Conservation (phyloP, 2,888 invertebrate species). For the Synanthedon formicaeformis region DNA sequence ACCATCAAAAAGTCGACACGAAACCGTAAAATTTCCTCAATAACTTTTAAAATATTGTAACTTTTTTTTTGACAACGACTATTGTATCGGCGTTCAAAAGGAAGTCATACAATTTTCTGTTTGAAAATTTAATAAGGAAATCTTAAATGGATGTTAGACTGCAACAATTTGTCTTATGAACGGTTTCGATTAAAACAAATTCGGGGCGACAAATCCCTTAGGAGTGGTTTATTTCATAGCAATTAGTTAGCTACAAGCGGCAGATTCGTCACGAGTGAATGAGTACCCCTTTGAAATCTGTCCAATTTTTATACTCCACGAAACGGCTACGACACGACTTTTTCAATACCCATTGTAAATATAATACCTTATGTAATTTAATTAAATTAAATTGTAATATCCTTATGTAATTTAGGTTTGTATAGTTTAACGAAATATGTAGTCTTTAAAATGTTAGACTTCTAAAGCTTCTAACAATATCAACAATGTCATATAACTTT, state of each 20-base stretch:
- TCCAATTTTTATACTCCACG: slow-evolving; percentile 16
- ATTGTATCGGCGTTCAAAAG: not conserved
- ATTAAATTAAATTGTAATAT: too few species aligned
- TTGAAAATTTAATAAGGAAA: not conserved
- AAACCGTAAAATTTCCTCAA: not conserved
- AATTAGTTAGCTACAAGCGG: slow-evolving; percentile 65
- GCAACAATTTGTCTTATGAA: slow-evolving; percentile 9
- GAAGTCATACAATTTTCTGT: not conserved
- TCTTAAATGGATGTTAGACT: not conserved
- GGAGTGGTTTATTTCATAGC: slow-evolving; percentile 64
- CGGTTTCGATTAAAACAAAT: slow-evolving; percentile 61
- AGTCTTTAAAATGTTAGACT: too few species aligned
- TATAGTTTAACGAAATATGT: too few species aligned
- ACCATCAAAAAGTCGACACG: not conserved
- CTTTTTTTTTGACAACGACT: not conserved
- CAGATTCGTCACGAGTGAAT: slow-evolving; percentile 64
- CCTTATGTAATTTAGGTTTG: too few species aligned
- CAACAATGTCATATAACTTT: too few species aligned
- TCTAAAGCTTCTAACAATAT: too few species aligned
- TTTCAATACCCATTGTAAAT: not conserved
- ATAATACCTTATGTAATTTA: too few species aligned
- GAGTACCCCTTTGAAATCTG: slow-evolving; percentile 51
- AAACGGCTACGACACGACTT: slow-evolving; percentile 5
- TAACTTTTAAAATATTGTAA: not conserved
- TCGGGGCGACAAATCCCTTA: slow-evolving; percentile 43